Percentiles rank a stretch among this genome's conserved stretches.
Evolutionary conservation across 30 jellyfish, hydroid and myxozoan species (phyloP).

Genomic region (Turritopsis rubra): DNA sequence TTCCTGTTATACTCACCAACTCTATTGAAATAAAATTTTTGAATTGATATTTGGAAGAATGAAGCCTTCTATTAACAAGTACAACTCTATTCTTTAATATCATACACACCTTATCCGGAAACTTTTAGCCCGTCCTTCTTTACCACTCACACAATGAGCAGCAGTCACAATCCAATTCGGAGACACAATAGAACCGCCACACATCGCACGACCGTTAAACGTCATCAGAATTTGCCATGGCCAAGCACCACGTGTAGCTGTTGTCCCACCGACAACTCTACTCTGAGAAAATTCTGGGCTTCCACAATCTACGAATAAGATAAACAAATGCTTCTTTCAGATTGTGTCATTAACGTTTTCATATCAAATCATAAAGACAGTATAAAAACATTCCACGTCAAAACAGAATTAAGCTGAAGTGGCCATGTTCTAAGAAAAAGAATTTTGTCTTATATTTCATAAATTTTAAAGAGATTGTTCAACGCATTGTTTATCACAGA

Average conservation of each 20-base stretch:
- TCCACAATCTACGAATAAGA: conserved; percentile 38
- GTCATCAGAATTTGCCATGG: conserved; percentile 71
- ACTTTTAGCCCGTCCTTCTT: conserved; percentile 31
- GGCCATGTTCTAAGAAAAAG: too few relatives aligned
- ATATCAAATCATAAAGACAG: not conserved
- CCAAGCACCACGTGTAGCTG: conserved; percentile 61
- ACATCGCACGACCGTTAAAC: conserved; percentile 40
- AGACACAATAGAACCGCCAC: conserved; percentile 61
- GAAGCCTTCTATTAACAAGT: too few relatives aligned
- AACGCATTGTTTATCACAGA: not conserved
- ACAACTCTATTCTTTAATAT: too few relatives aligned
- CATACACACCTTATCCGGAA: conserved; percentile 42
- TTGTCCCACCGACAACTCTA: conserved; percentile 53
- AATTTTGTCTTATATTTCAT: too few relatives aligned
- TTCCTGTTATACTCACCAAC: conserved; percentile 44
- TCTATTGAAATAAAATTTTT: not conserved
- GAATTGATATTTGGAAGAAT: too few relatives aligned
- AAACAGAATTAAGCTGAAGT: too few relatives aligned
- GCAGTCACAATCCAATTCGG: conserved; percentile 60
- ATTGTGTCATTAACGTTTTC: not conserved
- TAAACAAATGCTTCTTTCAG: not conserved
- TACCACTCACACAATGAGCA: conserved; percentile 70
- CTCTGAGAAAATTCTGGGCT: conserved; percentile 40
- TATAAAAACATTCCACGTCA: not conserved
- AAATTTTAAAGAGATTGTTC: not conserved